A percentile compares a stretch with the other conserved stretches of the same genome.
Conservation (phyloP, 2,888 invertebrate species). For the Parnassius glacialis region DNA sequence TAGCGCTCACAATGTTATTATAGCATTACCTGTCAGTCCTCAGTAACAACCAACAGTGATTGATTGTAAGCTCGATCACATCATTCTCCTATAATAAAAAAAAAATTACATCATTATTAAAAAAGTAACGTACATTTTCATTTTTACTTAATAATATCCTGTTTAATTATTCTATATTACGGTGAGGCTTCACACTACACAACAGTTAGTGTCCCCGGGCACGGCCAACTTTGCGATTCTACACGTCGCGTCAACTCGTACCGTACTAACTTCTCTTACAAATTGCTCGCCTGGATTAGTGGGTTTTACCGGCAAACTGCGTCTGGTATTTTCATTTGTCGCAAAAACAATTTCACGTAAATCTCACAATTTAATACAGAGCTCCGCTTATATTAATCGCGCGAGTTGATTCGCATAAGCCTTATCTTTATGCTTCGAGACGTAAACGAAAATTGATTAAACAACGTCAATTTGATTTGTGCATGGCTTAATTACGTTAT, state of each 20-base stretch:
- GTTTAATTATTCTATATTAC: slow-evolving; percentile 11
- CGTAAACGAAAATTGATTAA: slow-evolving; percentile 19
- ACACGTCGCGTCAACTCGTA: slow-evolving; percentile 23
- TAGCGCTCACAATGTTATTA: too few species aligned
- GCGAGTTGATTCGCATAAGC: slow-evolving; percentile 21
- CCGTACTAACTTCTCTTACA: slow-evolving; percentile 31
- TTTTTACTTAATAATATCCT: too few species aligned
- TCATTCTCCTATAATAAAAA: too few species aligned
- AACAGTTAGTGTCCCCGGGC: slow-evolving; percentile 20
- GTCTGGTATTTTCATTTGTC: slow-evolving; percentile 25
- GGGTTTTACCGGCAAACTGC: slow-evolving; percentile 26
- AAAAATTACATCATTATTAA: too few species aligned
- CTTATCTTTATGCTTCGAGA: slow-evolving; percentile 25
- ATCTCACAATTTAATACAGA: slow-evolving; percentile 24
- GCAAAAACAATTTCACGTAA: slow-evolving; percentile 24
- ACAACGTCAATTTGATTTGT: slow-evolving; percentile 15
- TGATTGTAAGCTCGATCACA: too few species aligned
- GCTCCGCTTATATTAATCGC: slow-evolving; percentile 20
- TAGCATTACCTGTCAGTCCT: too few species aligned
- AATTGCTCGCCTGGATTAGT: slow-evolving; percentile 31
- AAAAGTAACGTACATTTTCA: too few species aligned
- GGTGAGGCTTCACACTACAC: slow-evolving; percentile 15
- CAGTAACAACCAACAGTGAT: too few species aligned
- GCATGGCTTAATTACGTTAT: slow-evolving; percentile 6
- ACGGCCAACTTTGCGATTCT: slow-evolving; percentile 24